A percentile compares a stretch with the other conserved stretches of the same genome.
Conservation (phyloP, 2,113 vertebrate genomes). For the Leiothrix lutea region DNA sequence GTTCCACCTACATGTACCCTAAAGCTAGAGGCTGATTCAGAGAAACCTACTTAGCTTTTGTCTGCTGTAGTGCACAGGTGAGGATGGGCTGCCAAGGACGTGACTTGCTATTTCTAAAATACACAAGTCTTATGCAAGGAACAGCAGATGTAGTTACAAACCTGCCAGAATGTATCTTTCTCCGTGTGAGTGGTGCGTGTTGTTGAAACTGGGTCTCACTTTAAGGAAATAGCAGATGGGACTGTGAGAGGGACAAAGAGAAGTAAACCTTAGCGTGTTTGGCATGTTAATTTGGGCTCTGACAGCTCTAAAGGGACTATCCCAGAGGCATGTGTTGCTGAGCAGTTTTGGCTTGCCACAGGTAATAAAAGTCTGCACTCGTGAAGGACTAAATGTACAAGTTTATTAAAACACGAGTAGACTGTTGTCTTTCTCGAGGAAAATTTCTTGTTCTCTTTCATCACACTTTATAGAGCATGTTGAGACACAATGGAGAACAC, state of each 20-base stretch:
- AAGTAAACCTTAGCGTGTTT: background rate
- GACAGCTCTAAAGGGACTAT: background rate
- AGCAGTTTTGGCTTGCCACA: background rate
- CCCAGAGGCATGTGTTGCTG: background rate
- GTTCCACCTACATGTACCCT: accelerated
- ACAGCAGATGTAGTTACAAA: background rate
- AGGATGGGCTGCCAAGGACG: background rate
- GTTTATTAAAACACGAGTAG: conserved; percentile 6
- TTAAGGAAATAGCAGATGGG: background rate
- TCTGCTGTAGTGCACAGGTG: background rate
- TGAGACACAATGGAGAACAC: conserved; percentile 8
- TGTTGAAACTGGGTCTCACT: background rate
- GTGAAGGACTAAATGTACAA: background rate
- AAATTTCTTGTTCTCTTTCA: conserved; percentile 31
- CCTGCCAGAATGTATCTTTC: background rate
- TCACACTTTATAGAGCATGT: background rate
- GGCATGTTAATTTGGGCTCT: background rate
- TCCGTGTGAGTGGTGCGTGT: background rate
- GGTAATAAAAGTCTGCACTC: background rate
- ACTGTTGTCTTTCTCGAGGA: background rate
- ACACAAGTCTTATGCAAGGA: background rate
- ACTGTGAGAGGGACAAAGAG: background rate
- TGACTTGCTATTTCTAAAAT: background rate
- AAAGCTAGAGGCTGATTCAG: background rate
- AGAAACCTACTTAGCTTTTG: background rate